Percentiles rank a stretch among this genome's conserved stretches.
phyloP scores from a whole-genome alignment of 1,140 invertebrate genomes.

The Pachypsylla venusta region DNA sequence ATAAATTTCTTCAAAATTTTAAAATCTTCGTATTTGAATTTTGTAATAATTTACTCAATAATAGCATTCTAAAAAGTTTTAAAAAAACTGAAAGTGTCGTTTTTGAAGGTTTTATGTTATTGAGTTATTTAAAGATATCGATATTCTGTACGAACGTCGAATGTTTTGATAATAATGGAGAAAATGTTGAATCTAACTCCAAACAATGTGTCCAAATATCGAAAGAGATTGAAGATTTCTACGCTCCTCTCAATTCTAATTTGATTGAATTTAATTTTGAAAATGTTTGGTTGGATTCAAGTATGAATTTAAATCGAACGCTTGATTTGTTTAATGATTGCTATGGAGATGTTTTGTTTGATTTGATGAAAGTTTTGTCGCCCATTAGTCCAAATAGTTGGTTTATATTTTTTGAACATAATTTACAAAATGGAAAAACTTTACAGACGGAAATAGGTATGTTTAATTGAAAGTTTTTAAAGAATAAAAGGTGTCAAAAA shows the following conservation, averaged over 20 bases:
- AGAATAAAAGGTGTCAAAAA: too few species aligned
- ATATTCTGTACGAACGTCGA: not conserved
- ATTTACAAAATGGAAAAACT: not conserved
- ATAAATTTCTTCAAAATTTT: not conserved
- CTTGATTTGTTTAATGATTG: not conserved
- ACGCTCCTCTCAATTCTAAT: not conserved
- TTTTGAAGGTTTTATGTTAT: not conserved
- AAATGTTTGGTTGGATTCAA: not conserved
- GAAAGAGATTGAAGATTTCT: not conserved
- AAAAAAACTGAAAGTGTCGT: not conserved
- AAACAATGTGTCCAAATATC: not conserved
- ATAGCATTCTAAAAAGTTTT: not conserved
- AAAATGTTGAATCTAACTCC: not conserved
- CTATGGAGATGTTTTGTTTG: not conserved
- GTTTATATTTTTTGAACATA: not conserved
- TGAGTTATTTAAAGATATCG: not conserved
- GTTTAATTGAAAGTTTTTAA: too few species aligned
- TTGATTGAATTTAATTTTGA: not conserved
- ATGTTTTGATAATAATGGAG: not conserved
- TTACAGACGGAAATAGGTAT: not conserved
- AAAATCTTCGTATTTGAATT: slow-evolving; percentile 3
- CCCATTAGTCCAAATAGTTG: not conserved
- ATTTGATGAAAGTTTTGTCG: slow-evolving; percentile 1
- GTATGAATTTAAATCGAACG: not conserved
- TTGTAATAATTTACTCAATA: not conserved